Conservation (phyloP, 2,888 invertebrate genomes). For the Drepana falcataria region DNA sequence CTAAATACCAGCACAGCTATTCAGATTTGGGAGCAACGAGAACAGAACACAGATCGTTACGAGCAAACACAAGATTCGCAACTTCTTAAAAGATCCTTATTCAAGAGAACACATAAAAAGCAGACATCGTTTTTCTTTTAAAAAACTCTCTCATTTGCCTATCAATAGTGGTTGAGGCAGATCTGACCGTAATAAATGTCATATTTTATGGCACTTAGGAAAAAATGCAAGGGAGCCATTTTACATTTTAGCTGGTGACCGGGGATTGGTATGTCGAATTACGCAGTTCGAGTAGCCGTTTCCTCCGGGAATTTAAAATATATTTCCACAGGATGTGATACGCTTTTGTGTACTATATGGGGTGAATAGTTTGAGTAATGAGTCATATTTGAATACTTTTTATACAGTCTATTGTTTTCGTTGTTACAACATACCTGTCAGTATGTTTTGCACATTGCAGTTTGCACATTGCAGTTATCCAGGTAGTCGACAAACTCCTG, state of each 20-base stretch:
- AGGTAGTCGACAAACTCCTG: too few relatives aligned
- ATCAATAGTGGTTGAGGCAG: conserved; percentile 78
- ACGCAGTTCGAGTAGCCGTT: conserved; percentile 67
- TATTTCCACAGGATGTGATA: conserved; percentile 27
- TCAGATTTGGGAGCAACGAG: conserved; percentile 22
- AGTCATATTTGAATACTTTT: neutral
- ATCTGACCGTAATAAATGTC: conserved; percentile 79
- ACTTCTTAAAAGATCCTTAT: conserved; percentile 67
- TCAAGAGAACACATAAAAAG: conserved; percentile 75
- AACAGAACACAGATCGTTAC: conserved; percentile 48
- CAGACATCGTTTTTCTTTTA: conserved; percentile 79
- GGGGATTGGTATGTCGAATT: conserved; percentile 71
- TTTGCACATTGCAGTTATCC: too few relatives aligned
- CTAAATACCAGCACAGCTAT: conserved; percentile 19
- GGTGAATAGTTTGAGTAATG: conserved; percentile 14
- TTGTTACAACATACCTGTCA: too few relatives aligned
- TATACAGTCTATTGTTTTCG: too few relatives aligned
- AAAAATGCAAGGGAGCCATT: conserved; percentile 78
- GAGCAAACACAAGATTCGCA: conserved; percentile 49
- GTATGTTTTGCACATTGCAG: too few relatives aligned
- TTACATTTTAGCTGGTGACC: conserved; percentile 74
- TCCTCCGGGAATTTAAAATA: conserved; percentile 64
- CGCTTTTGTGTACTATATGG: conserved; percentile 25
- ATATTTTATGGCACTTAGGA: conserved; percentile 76
- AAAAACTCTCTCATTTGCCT: conserved; percentile 79